A percentile compares a stretch with the other conserved stretches of the same genome.
These are phyloP conservation scores for Pseudorhiza aurosa DNA, from an alignment of 30 jellyfish, hydroid and myxozoan genomes.

Conservation along the genomic window DNA sequence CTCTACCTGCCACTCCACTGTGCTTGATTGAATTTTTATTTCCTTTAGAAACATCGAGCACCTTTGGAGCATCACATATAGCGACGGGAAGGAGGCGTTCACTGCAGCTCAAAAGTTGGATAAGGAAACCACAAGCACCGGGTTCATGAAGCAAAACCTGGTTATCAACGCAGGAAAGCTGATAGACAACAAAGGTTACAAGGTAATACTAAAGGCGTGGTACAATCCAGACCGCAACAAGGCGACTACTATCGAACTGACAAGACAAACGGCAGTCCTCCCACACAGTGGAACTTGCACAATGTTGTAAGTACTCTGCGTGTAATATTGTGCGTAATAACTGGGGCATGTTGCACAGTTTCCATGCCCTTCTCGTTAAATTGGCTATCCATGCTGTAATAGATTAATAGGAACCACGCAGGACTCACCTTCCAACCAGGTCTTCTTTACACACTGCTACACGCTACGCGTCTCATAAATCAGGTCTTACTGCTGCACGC, in stretches of 20 bases:
- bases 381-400: too few species aligned
- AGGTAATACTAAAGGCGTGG: conserved; percentile 19
- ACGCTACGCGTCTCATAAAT: too few species aligned
- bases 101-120: background rate
- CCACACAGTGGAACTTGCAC: conserved; percentile 69
- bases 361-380: background rate
- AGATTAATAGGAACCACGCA: too few species aligned
- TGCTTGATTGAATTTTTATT: too few species aligned
- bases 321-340: background rate
- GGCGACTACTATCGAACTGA: conserved; percentile 22
- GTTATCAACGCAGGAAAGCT: conserved; percentile 60
- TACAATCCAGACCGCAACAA: background rate
- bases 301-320: conserved; percentile 34
- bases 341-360: background rate
- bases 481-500: too few species aligned
- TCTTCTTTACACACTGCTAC: too few species aligned
- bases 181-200: conserved; percentile 4
- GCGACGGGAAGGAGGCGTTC: background rate
- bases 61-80: conserved; percentile 36
- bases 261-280: conserved; percentile 27
- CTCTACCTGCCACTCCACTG: too few species aligned
- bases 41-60: conserved; percentile 5
- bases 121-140: conserved; percentile 33
- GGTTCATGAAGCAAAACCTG: conserved; percentile 54
- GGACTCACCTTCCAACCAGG: too few species aligned